Evolutionary conservation across 64 coral and sea anemone species (phyloP).

Genomic region (Pocillopora damicornis): DNA sequence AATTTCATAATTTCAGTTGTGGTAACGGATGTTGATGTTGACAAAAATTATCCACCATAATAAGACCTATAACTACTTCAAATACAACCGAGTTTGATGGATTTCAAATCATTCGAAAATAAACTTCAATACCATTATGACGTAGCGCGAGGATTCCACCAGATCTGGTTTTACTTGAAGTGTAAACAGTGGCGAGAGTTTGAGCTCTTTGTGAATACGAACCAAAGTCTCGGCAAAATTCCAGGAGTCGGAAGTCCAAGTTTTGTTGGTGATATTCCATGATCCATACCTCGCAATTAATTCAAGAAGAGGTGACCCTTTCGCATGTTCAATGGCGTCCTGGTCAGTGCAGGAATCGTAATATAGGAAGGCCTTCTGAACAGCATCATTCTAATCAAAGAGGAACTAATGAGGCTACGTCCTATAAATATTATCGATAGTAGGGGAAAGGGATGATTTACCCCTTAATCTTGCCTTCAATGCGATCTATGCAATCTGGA

Average conservation of each 20-base stretch:
- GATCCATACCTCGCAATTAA: slow-evolving; percentile 45
- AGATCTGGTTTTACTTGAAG: slow-evolving; percentile 41
- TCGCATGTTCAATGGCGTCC: background rate
- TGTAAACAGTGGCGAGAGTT: slow-evolving; percentile 29
- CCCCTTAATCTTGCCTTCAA: no score
- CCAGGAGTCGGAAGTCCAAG: slow-evolving; percentile 43
- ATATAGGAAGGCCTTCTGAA: slow-evolving; percentile 48
- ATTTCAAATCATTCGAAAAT: no score
- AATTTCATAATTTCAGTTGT: no score
- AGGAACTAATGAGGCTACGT: background rate
- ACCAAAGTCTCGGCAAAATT: slow-evolving; percentile 26
- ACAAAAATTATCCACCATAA: background rate
- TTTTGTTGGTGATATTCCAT: slow-evolving; percentile 49
- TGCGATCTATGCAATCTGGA: no score
- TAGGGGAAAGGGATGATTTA: background rate
- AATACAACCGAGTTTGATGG: background rate
- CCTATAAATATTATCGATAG: background rate
- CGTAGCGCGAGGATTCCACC: slow-evolving; percentile 20
- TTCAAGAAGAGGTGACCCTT: slow-evolving; percentile 16
- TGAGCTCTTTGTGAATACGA: slow-evolving; percentile 19
- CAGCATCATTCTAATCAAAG: slow-evolving; percentile 19
- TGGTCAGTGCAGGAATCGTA: slow-evolving; percentile 64
- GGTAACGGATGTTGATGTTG: no score
- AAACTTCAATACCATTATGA: slow-evolving; percentile 35
- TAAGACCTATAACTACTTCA: background rate